A percentile compares a stretch with the other conserved stretches of the same genome.
Conservation (phyloP, 2,113 vertebrate genomes). For the Lasiurus cinereus region DNA sequence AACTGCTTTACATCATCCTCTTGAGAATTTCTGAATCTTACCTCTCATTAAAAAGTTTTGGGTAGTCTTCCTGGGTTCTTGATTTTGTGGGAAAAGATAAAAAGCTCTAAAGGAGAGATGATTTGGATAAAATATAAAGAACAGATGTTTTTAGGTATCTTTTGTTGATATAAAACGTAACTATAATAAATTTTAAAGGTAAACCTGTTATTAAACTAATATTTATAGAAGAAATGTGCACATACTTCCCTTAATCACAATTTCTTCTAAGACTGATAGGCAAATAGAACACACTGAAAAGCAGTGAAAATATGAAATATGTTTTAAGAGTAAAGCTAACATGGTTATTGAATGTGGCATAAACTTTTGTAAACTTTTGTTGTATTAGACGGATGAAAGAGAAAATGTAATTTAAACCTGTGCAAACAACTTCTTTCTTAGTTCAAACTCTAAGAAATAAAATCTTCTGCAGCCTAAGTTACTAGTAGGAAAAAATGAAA, state of each 20-base stretch:
- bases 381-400: neutral
- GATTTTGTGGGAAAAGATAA: conserved; percentile 1
- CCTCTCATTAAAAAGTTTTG: conserved; percentile 56
- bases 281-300: neutral
- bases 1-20: conserved; percentile 42
- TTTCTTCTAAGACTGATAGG: conserved; percentile 28
- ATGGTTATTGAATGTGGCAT: neutral
- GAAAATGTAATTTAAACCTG: conserved; percentile 15
- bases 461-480: conserved; percentile 2
- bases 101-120: neutral
- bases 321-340: neutral
- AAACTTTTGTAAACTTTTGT: neutral
- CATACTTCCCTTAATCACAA: neutral
- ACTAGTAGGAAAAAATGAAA: conserved; percentile 45
- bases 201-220: neutral
- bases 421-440: neutral
- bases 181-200: neutral
- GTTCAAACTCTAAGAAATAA: neutral
- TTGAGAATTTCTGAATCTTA: conserved; percentile 65
- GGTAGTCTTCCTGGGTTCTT: conserved; percentile 22
- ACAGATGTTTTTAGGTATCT: neutral
- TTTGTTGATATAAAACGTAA: neutral
- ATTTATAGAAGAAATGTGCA: neutral
- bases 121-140: conserved; percentile 40
- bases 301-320: neutral